Base-by-base conservation (phyloP, 2,888 invertebrate species). In the Myopa testacea region DNA sequence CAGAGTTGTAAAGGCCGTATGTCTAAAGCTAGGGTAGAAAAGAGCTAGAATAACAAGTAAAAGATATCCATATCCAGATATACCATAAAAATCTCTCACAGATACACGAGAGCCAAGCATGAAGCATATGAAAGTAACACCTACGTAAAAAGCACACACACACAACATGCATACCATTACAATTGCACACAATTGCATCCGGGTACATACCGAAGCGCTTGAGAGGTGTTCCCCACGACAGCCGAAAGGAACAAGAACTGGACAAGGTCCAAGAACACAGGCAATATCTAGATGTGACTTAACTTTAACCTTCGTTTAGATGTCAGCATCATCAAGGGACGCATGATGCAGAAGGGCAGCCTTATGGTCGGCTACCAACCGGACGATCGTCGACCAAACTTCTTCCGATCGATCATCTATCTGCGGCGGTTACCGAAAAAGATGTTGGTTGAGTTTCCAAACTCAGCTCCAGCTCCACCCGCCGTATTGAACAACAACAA, bases 291-390 rank as follows among this genome's bases (percentile, higher is more conserved):
- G 37, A 38, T 65, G 16, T 58, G 16, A 40, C 45, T 12, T 65
- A 4, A 26, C 26, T 26, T 68, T 19, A 14, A 38, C 34, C 26
- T 60, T 80, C 82, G 0, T 88, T 45, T 45, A 98, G 98, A 94
- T 98, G 98, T 78, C 98, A 99, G n/a, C 68, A 93, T 95, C 81
- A 92, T 99, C 87, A 99, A 99, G 89, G 96, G 95, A 0, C 92
- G 95, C 83, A 99, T 99, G 99, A 99, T 99, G 99, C 95, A 98
- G 87, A 91, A 95, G 40, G 99, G 99, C 19, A 98, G 97, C 0
- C 90, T 99, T 81, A 99, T 99, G 99, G 96, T 99, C 12, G 98
- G 98, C 80, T 99, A 99, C 90, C 99, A 99, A 89, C 99, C 99
- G 0, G 95, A 98, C 85, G 98, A 98, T 87, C 93, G 96, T 62